Conservation (phyloP, 2,113 vertebrate genomes). For the Zeus faber region DNA sequence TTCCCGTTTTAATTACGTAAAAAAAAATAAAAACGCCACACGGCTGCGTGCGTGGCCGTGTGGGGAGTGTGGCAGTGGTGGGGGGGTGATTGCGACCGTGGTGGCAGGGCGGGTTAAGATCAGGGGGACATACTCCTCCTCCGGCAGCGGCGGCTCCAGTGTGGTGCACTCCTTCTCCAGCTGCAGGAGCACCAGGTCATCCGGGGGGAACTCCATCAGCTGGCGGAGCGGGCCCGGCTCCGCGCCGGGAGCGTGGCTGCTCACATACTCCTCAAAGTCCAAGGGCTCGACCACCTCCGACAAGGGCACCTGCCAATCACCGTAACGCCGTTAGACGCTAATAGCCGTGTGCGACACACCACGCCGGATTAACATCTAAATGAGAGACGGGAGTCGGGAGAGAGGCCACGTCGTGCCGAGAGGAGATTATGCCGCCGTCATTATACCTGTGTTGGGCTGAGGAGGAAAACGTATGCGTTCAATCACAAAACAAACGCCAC, state of each 20-base stretch:
- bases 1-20: slow-evolving; percentile 27
- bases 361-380: too few relatives aligned
- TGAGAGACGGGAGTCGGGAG: too few relatives aligned
- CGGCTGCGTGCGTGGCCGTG: slow-evolving; percentile 5
- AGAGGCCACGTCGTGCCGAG: too few relatives aligned
- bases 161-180: slow-evolving; percentile 85
- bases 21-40: too few relatives aligned
- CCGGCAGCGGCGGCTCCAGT: slow-evolving; percentile 80
- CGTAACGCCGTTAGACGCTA: slow-evolving; percentile 18
- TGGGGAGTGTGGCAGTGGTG: slow-evolving; percentile 5
- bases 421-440: too few relatives aligned
- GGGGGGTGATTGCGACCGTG: too few relatives aligned
- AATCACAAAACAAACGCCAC: too few relatives aligned
- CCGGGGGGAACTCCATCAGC: slow-evolving; percentile 83
- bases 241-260: slow-evolving; percentile 75
- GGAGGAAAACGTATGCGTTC: too few relatives aligned
- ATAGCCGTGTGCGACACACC: neutral
- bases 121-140: slow-evolving; percentile 74
- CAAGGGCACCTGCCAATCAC: slow-evolving; percentile 80
- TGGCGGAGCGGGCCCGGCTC: slow-evolving; percentile 82
- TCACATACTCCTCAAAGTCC: slow-evolving; percentile 87
- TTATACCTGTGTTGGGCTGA: too few relatives aligned
- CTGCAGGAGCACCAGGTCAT: slow-evolving; percentile 82
- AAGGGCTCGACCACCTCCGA: slow-evolving; percentile 86
- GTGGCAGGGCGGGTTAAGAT: slow-evolving; percentile 1